phyloP scores from a whole-genome alignment of 2,113 vertebrate species.

The Nestor notabilis region DNA sequence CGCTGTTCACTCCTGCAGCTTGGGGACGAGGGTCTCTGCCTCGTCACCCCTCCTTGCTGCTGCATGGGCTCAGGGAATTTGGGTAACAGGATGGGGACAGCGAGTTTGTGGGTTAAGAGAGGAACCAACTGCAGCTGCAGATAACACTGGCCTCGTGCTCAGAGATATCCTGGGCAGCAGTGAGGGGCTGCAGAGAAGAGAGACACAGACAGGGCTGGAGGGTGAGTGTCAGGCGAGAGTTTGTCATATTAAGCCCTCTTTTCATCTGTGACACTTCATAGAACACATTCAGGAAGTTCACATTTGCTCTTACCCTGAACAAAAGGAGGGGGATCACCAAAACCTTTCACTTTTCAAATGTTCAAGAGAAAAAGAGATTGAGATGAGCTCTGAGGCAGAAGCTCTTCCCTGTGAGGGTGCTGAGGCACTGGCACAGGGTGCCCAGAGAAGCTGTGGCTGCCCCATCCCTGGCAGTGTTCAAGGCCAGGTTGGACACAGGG shows the following conservation, averaged over 20 bases:
- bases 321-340: background rate
- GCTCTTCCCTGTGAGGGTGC: no score
- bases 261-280: rapidly evolving
- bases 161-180: rapidly evolving
- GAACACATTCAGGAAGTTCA: rapidly evolving
- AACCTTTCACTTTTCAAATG: background rate
- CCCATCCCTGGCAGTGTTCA: no score
- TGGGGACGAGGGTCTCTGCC: background rate
- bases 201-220: background rate
- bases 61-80: rapidly evolving
- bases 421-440: no score
- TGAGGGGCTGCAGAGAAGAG: background rate
- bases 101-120: background rate
- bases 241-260: background rate
- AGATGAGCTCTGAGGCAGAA: no score
- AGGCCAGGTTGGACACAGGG: no score
- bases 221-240: rapidly evolving
- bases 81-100: background rate
- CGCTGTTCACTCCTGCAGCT: background rate
- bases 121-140: slow-evolving; percentile 17
- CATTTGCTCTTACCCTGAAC: rapidly evolving
- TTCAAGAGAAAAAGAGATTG: background rate
- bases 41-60: background rate
- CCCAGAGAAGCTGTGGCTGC: no score
- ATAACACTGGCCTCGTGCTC: background rate